A percentile compares a stretch with the other conserved stretches of the same genome.
Conservation (phyloP, 2,888 invertebrate species). For the Drosophila mercatorum region DNA sequence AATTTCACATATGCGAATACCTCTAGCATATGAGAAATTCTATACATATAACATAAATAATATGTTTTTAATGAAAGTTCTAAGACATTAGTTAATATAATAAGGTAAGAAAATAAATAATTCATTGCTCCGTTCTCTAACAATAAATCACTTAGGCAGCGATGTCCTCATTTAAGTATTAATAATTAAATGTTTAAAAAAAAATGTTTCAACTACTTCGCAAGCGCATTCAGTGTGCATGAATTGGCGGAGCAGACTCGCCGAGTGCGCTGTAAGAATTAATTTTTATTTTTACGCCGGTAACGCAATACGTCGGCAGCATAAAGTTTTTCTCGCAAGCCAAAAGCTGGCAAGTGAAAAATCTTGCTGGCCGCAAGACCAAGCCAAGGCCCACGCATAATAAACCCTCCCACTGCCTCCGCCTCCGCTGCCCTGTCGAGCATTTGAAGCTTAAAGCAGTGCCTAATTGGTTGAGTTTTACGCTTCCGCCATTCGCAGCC, state of each 20-base stretch:
- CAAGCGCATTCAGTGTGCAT: slow-evolving; percentile 19
- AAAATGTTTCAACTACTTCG: background rate
- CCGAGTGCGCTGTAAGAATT: slow-evolving; percentile 17
- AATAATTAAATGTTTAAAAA: too few species aligned
- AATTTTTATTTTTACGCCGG: slow-evolving; percentile 25
- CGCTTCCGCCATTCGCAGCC: slow-evolving; percentile 21
- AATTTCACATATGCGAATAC: too few species aligned
- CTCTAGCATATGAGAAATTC: too few species aligned
- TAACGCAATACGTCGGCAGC: slow-evolving; percentile 30
- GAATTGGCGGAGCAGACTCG: slow-evolving; percentile 24
- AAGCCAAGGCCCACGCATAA: slow-evolving; percentile 30
- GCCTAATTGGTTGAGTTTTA: slow-evolving; percentile 65
- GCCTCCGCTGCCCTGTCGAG: background rate
- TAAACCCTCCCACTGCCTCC: background rate
- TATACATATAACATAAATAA: too few species aligned
- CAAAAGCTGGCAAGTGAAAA: slow-evolving; percentile 56
- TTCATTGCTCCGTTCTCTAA: too few species aligned
- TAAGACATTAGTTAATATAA: too few species aligned
- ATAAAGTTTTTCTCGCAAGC: slow-evolving; percentile 41
- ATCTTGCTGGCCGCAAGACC: slow-evolving; percentile 38
- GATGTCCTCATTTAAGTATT: too few species aligned
- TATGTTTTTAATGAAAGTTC: too few species aligned
- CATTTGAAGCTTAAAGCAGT: slow-evolving; percentile 15
- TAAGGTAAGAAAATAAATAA: background rate
- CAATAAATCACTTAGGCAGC: too few species aligned